phyloP scores from a whole-genome alignment of 2,113 vertebrate genomes.

The Brienomyrus longianalis region DNA sequence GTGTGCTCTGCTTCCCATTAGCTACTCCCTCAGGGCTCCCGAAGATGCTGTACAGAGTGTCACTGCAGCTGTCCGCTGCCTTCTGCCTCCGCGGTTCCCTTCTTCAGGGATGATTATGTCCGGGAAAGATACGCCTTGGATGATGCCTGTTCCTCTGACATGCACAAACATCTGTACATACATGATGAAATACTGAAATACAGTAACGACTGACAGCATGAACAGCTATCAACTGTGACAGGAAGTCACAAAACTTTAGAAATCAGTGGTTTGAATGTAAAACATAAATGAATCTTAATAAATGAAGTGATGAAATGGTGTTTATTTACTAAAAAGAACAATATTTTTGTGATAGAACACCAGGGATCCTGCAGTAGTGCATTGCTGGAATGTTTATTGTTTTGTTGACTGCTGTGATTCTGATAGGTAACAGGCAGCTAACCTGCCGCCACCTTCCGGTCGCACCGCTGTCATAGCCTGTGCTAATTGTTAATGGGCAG shows the following conservation, averaged over 20 bases:
- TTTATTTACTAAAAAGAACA: not conserved
- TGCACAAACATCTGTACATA: not conserved
- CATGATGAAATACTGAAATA: not conserved
- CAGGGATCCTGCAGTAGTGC: not conserved
- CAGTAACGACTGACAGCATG: too few relatives aligned
- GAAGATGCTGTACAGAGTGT: constrained; percentile 7
- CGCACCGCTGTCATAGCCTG: not conserved
- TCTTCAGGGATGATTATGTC: not conserved
- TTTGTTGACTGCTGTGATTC: not conserved
- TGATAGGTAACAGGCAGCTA: not conserved
- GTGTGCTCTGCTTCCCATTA: constrained; percentile 53
- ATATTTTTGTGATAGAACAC: not conserved
- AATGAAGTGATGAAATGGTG: not conserved
- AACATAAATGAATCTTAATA: not conserved
- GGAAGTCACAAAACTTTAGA: not conserved
- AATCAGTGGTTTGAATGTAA: not conserved
- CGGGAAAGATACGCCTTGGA: not conserved
- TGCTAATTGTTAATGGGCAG: not conserved
- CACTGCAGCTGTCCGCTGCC: not conserved
- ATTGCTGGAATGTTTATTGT: not conserved
- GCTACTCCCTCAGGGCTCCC: constrained; percentile 39
- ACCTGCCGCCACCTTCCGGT: not conserved
- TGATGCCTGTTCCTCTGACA: constrained; percentile 10
- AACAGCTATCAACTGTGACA: not conserved
- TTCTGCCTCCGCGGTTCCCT: not conserved